Evolutionary conservation across 2,888 invertebrate genomes (phyloP).

Genomic region (Sphecodes monilicornis): DNA sequence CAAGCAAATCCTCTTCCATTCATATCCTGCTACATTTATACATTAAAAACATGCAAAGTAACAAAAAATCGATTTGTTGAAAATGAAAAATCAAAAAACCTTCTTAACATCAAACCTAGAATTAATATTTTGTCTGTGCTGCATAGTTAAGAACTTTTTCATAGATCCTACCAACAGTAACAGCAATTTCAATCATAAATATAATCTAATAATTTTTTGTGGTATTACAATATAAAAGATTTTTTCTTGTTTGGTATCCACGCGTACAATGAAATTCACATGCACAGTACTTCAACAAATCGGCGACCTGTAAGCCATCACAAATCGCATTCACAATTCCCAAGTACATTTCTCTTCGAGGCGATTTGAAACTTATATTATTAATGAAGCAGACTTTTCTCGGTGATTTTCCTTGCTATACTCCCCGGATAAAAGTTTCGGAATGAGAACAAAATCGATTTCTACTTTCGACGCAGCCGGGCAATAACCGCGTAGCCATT

Average conservation of each 20-base stretch:
- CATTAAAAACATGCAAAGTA: too few species aligned
- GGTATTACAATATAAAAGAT: too few species aligned
- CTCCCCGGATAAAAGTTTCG: neutral
- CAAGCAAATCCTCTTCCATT: too few species aligned
- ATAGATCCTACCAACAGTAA: too few species aligned
- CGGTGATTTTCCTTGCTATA: neutral
- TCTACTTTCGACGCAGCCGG: neutral
- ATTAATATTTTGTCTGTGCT: too few species aligned
- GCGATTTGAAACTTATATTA: neutral
- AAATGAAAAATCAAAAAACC: too few species aligned
- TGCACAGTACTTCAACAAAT: neutral
- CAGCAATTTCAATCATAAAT: too few species aligned
- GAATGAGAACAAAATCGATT: neutral
- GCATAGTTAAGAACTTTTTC: too few species aligned
- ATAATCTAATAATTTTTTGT: too few species aligned
- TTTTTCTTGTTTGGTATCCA: neutral
- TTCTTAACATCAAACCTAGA: too few species aligned
- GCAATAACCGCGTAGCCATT: constrained; percentile 2
- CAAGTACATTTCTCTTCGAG: neutral
- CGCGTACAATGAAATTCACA: neutral
- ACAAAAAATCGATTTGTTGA: too few species aligned
- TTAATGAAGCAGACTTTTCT: neutral
- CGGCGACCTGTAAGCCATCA: neutral
- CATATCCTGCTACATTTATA: too few species aligned
- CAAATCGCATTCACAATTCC: neutral